Conservation (phyloP, 2,888 invertebrate species). For the Erannis defoliaria region DNA sequence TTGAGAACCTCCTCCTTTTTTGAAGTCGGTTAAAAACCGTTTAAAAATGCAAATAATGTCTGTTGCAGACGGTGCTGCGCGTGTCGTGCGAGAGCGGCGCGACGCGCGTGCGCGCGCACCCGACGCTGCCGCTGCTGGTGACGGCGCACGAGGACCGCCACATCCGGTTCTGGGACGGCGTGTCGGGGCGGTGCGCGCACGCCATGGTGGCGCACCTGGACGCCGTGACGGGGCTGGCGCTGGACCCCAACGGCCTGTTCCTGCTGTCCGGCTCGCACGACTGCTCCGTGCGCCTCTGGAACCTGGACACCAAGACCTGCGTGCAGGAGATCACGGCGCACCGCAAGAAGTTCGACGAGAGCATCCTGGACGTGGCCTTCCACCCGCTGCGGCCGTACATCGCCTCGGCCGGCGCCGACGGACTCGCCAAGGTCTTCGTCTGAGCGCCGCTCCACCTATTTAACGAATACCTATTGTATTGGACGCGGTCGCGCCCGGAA, state of each 20-base stretch:
- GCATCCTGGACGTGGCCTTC: slow-evolving; percentile 99
- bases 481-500: slow-evolving; percentile 69
- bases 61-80: slow-evolving; percentile 85
- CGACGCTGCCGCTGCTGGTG: slow-evolving; percentile 97
- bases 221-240: slow-evolving; percentile 98
- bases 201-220: slow-evolving; percentile 99
- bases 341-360: slow-evolving; percentile 99
- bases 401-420: slow-evolving; percentile 99
- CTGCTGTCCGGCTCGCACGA: slow-evolving; percentile 99
- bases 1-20: too few relatives aligned
- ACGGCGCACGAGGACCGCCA: slow-evolving; percentile 99
- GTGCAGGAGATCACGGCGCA: slow-evolving; percentile 99
- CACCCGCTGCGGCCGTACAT: slow-evolving; percentile 99
- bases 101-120: slow-evolving; percentile 97
- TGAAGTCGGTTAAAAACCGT: too few relatives aligned
- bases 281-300: slow-evolving; percentile 99
- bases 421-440: slow-evolving; percentile 99
- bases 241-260: slow-evolving; percentile 99
- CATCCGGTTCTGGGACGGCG: slow-evolving; percentile 99
- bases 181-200: slow-evolving; percentile 97
- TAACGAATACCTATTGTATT: slow-evolving; percentile 65
- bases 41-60: neutral
- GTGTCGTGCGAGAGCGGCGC: slow-evolving; percentile 88
- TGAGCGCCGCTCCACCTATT: slow-evolving; percentile 75
- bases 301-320: slow-evolving; percentile 99